Conservation (phyloP, 2,797 vertebrate species). For the Malurus splendens region DNA sequence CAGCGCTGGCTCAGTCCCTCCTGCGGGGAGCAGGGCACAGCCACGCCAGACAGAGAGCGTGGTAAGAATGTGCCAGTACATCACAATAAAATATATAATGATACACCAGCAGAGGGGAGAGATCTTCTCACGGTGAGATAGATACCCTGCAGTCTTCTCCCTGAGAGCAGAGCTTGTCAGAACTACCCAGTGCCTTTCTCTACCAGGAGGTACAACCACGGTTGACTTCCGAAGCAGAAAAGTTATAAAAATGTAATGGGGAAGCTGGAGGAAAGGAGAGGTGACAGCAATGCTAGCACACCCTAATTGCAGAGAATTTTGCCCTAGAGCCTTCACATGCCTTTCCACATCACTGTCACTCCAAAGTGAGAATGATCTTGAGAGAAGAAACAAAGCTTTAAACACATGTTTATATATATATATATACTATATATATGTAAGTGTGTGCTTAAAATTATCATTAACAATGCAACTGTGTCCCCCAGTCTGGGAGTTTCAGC, state of each 20-base stretch:
- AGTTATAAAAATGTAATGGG: neutral
- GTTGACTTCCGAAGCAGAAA: neutral
- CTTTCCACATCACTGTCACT: neutral
- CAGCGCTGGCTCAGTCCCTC: neutral
- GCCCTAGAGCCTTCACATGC: neutral
- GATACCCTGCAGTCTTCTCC: neutral
- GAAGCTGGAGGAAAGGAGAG: neutral
- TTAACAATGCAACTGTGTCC: neutral
- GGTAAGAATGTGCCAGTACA: neutral
- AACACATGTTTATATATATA: neutral
- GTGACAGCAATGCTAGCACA: slow-evolving; percentile 4
- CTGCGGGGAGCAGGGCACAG: accelerated
- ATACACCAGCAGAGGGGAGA: neutral
- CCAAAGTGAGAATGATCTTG: neutral
- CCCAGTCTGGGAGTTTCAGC: neutral
- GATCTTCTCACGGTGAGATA: neutral
- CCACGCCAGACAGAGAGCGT: neutral
- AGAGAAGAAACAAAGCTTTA: neutral
- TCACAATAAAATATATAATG: neutral
- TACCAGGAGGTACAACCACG: neutral
- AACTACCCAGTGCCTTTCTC: neutral
- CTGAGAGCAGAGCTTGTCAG: neutral
- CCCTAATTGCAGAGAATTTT: slow-evolving; percentile 18
- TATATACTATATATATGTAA: too few species aligned
- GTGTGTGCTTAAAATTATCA: neutral